Percentiles rank a stretch among this genome's conserved stretches.
phyloP scores from a whole-genome alignment of 1,140 invertebrate genomes.

The Lepidurus arcticus region DNA sequence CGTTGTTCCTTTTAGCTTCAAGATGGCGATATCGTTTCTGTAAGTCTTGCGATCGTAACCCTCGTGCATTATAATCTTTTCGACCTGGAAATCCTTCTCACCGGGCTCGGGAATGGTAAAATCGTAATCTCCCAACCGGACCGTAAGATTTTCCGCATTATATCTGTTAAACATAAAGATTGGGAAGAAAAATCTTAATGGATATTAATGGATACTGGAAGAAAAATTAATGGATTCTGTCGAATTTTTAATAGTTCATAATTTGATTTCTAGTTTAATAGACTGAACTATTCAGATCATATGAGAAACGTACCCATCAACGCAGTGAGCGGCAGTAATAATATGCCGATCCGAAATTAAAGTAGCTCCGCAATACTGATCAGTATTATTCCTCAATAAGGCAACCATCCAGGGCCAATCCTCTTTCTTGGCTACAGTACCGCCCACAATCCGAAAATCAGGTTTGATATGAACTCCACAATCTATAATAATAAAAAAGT shows the following conservation, averaged over 20 bases:
- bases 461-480: slow-evolving; percentile 60
- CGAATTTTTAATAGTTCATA: background rate
- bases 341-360: slow-evolving; percentile 71
- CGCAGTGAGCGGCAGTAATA: slow-evolving; percentile 73
- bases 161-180: slow-evolving; percentile 36
- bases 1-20: slow-evolving; percentile 38
- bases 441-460: slow-evolving; percentile 54
- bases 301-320: slow-evolving; percentile 40
- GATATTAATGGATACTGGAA: too few species aligned
- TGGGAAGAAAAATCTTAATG: background rate
- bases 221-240: too few species aligned
- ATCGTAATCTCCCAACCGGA: slow-evolving; percentile 43
- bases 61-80: slow-evolving; percentile 37
- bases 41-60: slow-evolving; percentile 40
- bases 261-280: background rate
- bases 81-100: slow-evolving; percentile 36
- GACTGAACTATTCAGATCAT: background rate
- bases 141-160: slow-evolving; percentile 38
- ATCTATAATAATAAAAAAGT: slow-evolving; percentile 45
- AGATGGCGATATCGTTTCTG: slow-evolving; percentile 43
- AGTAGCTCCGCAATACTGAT: slow-evolving; percentile 64
- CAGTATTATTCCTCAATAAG: slow-evolving; percentile 49
- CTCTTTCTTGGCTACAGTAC: slow-evolving; percentile 56
- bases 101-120: slow-evolving; percentile 38
- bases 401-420: slow-evolving; percentile 81